phyloP scores from a whole-genome alignment of 2,888 invertebrate genomes.

The Volucella inflata region DNA sequence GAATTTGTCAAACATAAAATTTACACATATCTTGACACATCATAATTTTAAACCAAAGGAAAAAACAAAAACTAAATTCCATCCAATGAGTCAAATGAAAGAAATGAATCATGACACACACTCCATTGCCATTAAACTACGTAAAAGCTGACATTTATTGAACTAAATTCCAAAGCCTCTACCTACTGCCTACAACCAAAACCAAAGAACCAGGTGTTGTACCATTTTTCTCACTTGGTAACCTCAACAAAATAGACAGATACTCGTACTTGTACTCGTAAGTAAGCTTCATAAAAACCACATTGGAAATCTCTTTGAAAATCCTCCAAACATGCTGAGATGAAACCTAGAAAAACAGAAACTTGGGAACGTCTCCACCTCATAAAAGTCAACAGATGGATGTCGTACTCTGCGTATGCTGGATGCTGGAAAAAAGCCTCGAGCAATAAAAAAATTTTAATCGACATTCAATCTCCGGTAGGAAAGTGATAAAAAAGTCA shows the following conservation, averaged over 20 bases:
- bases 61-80: constrained; percentile 6
- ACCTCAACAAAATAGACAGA: constrained; percentile 27
- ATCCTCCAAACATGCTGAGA: constrained; percentile 10
- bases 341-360: too few relatives aligned
- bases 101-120: constrained; percentile 23
- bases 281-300: constrained; percentile 49
- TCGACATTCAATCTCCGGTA: constrained; percentile 62
- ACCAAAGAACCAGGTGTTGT: constrained; percentile 34
- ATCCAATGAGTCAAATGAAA: neutral
- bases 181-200: neutral
- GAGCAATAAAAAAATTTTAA: constrained; percentile 63
- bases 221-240: neutral
- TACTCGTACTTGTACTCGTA: too few relatives aligned
- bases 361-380: constrained; percentile 27
- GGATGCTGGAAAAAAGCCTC: constrained; percentile 21
- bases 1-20: constrained; percentile 14
- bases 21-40: constrained; percentile 31
- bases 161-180: constrained; percentile 30
- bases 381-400: constrained; percentile 38
- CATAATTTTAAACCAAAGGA: neutral
- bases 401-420: neutral
- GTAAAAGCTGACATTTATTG: constrained; percentile 62
- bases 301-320: constrained; percentile 44
- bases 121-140: constrained; percentile 32
- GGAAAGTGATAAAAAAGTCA: constrained; percentile 42